phyloP scores from a whole-genome alignment of 1,140 invertebrate genomes.

The Galendromus occidentalis region DNA sequence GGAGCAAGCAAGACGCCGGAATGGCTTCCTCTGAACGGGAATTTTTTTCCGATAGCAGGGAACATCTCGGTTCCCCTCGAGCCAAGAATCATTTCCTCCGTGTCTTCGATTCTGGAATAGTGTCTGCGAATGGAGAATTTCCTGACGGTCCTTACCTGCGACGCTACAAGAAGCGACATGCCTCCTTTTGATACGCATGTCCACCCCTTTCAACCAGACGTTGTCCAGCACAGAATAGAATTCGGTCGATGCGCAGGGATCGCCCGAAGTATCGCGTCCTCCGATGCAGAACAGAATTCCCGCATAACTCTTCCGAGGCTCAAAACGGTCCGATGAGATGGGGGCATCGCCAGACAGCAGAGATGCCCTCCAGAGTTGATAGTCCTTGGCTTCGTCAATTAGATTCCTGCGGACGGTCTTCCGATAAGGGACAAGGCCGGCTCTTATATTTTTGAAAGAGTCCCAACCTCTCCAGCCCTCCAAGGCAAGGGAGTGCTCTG shows the following conservation, averaged over 20 bases:
- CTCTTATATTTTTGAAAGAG: not conserved
- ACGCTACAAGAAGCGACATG: slow-evolving; percentile 28
- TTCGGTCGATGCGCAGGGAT: slow-evolving; percentile 28
- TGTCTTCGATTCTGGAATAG: too few species aligned
- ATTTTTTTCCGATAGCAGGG: too few species aligned
- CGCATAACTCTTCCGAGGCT: slow-evolving; percentile 29
- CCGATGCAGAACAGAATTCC: slow-evolving; percentile 30
- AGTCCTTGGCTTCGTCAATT: slow-evolving; percentile 59
- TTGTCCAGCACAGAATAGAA: slow-evolving; percentile 26
- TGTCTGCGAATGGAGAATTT: not conserved
- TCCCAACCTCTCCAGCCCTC: too few species aligned
- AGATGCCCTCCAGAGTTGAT: slow-evolving; percentile 35
- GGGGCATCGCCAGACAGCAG: slow-evolving; percentile 47
- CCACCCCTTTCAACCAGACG: slow-evolving; percentile 26
- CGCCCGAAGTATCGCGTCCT: slow-evolving; percentile 27
- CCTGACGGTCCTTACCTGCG: slow-evolving; percentile 22
- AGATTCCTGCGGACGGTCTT: slow-evolving; percentile 36
- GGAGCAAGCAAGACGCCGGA: too few species aligned
- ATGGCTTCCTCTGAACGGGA: too few species aligned
- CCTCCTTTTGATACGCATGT: slow-evolving; percentile 27
- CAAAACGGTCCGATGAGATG: slow-evolving; percentile 21
- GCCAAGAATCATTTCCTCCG: too few species aligned
- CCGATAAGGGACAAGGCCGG: not conserved
- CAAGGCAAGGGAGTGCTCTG: too few species aligned
- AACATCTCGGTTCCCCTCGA: too few species aligned